Conservation (phyloP, 2,113 vertebrate genomes). For the Tauraco erythrolophus region DNA sequence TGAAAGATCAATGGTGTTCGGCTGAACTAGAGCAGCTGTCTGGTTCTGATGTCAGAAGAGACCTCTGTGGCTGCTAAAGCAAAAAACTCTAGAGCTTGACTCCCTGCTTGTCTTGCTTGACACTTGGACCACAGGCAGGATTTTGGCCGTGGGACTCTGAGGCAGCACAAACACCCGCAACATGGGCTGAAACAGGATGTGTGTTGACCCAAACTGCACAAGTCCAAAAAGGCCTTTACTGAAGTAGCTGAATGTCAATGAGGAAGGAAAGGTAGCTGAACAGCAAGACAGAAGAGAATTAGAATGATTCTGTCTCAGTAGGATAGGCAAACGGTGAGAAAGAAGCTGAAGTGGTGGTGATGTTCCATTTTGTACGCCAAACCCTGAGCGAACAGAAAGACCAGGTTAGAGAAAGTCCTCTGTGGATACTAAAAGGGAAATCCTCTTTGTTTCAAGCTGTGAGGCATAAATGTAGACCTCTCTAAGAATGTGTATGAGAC, state of each 20-base stretch:
- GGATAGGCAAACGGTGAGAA: neutral
- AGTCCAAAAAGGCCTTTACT: neutral
- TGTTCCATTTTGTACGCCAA: neutral
- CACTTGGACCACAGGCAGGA: neutral
- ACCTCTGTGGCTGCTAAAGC: neutral
- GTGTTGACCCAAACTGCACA: neutral
- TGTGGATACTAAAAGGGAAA: neutral
- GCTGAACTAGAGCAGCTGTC: neutral
- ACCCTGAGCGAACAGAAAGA: neutral
- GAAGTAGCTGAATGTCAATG: neutral
- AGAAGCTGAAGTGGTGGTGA: neutral
- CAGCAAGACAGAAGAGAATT: neutral
- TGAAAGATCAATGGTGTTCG: neutral
- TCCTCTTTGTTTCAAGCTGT: neutral
- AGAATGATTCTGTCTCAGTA: neutral
- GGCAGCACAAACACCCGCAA: neutral
- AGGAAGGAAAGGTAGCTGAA: neutral
- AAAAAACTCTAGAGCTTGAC: neutral
- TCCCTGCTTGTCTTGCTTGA: neutral
- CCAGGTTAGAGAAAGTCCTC: neutral
- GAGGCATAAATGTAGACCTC: rapidly evolving
- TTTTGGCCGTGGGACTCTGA: neutral
- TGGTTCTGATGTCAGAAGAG: neutral
- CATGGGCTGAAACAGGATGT: neutral
- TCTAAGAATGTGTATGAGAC: rapidly evolving